Conservation (phyloP, 1,140 invertebrate genomes). For the Papilio xuthus region DNA sequence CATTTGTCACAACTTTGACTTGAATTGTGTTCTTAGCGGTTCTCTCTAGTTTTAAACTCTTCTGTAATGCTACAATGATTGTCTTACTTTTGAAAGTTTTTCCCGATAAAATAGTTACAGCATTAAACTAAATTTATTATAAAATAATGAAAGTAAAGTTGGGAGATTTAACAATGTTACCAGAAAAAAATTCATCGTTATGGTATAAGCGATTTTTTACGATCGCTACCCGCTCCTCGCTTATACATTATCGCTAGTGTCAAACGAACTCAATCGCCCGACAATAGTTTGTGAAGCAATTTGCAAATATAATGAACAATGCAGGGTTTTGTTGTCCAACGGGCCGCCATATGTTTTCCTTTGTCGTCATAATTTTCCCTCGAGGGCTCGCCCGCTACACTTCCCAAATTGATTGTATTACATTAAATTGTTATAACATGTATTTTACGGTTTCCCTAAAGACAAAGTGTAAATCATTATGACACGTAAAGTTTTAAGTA, state of each 20-base stretch:
- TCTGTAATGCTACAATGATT: no score
- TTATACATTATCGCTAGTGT: conserved; percentile 38
- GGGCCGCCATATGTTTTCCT: conserved; percentile 64
- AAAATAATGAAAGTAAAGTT: neutral
- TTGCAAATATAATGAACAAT: conserved; percentile 64
- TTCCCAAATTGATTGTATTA: conserved; percentile 43
- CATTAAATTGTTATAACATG: conserved; percentile 13
- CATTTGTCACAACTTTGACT: no score
- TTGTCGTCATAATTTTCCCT: conserved; percentile 61
- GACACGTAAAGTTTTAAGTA: neutral
- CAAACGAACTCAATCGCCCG: conserved; percentile 39
- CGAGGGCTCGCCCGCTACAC: conserved; percentile 45
- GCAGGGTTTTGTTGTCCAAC: conserved; percentile 50
- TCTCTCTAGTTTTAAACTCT: no score
- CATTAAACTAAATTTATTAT: no score
- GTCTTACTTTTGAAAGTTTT: no score
- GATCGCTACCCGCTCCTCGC: conserved; percentile 31
- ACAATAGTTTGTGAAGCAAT: conserved; percentile 59
- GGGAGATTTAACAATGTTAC: neutral
- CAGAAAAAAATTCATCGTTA: neutral
- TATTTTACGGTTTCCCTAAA: conserved; percentile 4
- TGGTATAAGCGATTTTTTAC: neutral
- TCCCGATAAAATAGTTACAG: no score
- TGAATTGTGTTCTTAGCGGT: no score
- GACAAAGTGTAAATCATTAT: neutral